These are phyloP conservation scores for Rhyzopertha dominica DNA, from an alignment of 1,140 invertebrate genomes.

Conservation along the genomic window DNA sequence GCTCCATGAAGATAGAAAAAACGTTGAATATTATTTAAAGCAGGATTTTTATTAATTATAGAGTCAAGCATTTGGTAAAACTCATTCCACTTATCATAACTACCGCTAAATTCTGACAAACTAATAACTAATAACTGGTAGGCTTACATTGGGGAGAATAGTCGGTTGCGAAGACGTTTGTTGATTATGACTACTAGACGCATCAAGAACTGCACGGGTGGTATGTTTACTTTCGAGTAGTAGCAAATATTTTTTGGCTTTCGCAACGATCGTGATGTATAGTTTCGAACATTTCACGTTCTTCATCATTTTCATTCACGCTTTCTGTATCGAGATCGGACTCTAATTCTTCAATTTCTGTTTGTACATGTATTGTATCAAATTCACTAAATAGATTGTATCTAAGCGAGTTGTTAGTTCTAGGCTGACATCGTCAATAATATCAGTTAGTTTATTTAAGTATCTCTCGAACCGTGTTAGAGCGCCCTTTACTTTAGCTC, in stretches of 20 bases:
- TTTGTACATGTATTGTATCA: conserved; percentile 7
- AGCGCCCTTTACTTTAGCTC: background rate
- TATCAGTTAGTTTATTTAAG: background rate
- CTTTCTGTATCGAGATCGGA: too few species aligned
- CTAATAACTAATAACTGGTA: too few species aligned
- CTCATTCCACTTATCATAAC: conserved; percentile 32
- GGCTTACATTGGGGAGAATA: too few species aligned
- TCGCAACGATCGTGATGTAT: conserved; percentile 7
- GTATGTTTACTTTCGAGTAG: conserved; percentile 3
- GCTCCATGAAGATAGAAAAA: conserved; percentile 29
- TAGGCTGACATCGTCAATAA: background rate
- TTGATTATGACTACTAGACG: too few species aligned
- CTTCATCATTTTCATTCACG: conserved; percentile 3
- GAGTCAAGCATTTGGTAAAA: conserved; percentile 35
- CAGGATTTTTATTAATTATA: conserved; percentile 30
- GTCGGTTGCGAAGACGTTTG: too few species aligned
- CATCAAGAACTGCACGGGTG: too few species aligned
- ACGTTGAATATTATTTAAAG: conserved; percentile 28
- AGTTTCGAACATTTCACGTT: conserved; percentile 10
- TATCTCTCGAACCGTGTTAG: conserved; percentile 1
- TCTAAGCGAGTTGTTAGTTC: conserved; percentile 1
- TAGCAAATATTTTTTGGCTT: background rate
- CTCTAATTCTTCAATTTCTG: conserved; percentile 13
- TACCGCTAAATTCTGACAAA: conserved; percentile 31
- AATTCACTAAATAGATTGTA: background rate